A percentile compares a stretch with the other conserved stretches of the same genome.
Conservation (phyloP, 2,113 vertebrate genomes). For the Actenoides hombroni region DNA sequence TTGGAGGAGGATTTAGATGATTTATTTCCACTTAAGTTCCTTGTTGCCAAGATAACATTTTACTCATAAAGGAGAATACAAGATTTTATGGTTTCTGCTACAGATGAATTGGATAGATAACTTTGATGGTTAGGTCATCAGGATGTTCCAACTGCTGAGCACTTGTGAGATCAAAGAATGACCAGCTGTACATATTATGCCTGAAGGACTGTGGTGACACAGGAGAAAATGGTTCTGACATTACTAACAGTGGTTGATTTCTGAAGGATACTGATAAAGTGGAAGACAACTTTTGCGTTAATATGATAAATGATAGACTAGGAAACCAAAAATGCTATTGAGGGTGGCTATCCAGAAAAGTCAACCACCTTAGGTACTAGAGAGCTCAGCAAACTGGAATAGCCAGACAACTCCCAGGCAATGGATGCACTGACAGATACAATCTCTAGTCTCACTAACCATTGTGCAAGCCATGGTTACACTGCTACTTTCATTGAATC, state of each 20-base stretch:
- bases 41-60: neutral
- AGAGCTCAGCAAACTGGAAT: neutral
- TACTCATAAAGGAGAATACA: neutral
- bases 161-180: neutral
- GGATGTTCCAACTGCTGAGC: neutral
- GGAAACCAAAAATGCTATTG: neutral
- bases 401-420: neutral
- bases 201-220: neutral
- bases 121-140: neutral
- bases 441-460: neutral
- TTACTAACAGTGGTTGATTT: neutral
- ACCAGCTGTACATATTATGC: neutral
- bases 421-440: neutral
- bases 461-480: neutral
- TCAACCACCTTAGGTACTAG: neutral
- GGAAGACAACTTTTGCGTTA: neutral
- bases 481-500: neutral
- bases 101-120: neutral
- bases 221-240: neutral
- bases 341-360: neutral
- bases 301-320: neutral
- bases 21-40: neutral
- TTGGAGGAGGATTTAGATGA: neutral
- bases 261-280: neutral
- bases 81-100: neutral